Evolutionary conservation across 1,140 invertebrate species (phyloP), one percentile per base, ranked within the genome.

Genomic region (Drosophila sturtevanti): DNA sequence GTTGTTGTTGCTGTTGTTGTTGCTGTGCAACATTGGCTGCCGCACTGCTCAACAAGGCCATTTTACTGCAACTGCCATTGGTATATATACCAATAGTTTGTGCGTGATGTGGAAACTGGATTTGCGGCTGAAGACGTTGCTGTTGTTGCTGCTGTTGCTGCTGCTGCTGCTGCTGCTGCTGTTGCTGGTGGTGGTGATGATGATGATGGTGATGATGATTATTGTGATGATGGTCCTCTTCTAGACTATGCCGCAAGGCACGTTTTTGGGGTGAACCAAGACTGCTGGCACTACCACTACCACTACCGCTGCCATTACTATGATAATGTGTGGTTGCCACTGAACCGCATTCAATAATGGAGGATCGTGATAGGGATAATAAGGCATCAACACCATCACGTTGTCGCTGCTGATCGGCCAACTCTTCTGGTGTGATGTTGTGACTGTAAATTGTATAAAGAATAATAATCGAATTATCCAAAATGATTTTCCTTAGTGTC

Each of bases 361-460:
- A 79, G 31, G 90, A 87, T 2, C 89, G 72, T 5, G 90, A 91
- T 2, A 91, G 67, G 18, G 90, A 91, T 12, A 97, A 91, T 44
- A 97, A 91, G 0, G 96, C 96, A 78, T 97, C 96, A 0, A 95
- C 95, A 65, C 96, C 96, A 91, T 97, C 96, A 14, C 94, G 95
- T 56, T 96, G 95, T 74, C 95, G 95, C 56, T 95, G 93, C 85
- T 95, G 95, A 89, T 96, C 96, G 72, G 96, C 95, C 6, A 95
- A 93, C 69, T 95, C 94, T 72, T 90, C 79, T 38, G 81, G 71
- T 44, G 86, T 89, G 6, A 91, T 79, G 51, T 92, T 90, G 68
- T 90, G 81, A 69, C 78, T 91, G 27, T 1, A 31, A 31, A 31
- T 4, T 31, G n/a, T n/a, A n/a, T n/a, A n/a, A n/a, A n/a, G n/a